Percentiles rank a stretch among this genome's conserved stretches.
Evolutionary conservation across 2,888 invertebrate genomes (phyloP).

Genomic region (Gastrophysa polygoni): DNA sequence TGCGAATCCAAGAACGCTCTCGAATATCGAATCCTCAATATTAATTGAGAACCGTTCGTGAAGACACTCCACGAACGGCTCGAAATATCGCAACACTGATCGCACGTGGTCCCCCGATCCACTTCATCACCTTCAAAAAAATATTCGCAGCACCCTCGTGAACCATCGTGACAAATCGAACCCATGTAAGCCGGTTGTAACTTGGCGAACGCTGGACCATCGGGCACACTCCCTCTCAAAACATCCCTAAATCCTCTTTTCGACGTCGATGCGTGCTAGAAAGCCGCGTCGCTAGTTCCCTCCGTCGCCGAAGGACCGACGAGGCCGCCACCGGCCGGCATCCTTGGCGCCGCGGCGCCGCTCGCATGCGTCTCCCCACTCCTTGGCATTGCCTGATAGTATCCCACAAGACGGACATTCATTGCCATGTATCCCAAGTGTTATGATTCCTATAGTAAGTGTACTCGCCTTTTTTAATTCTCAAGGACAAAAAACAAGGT

Average conservation of each 20-base stretch:
- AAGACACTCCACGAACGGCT: too few relatives aligned
- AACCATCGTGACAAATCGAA: not conserved
- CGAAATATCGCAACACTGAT: too few relatives aligned
- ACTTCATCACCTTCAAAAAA: too few relatives aligned
- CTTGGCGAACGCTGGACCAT: too few relatives aligned
- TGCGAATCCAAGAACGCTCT: too few relatives aligned
- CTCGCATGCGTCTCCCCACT: constrained; percentile 59
- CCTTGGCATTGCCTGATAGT: constrained; percentile 59
- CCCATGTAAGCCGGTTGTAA: not conserved
- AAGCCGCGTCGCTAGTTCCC: constrained; percentile 42
- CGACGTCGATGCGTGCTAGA: constrained; percentile 43
- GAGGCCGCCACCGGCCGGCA: constrained; percentile 58
- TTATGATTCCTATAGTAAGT: constrained; percentile 59
- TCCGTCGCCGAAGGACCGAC: constrained; percentile 41
- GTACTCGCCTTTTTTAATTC: constrained; percentile 58
- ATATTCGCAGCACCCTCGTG: too few relatives aligned
- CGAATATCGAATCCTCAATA: too few relatives aligned
- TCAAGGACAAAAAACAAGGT: constrained; percentile 55
- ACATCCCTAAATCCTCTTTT: constrained; percentile 33
- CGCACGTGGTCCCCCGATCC: too few relatives aligned
- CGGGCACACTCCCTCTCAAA: constrained; percentile 25
- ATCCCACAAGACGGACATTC: constrained; percentile 60
- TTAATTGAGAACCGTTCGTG: too few relatives aligned
- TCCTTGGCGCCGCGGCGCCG: constrained; percentile 59
- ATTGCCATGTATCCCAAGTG: constrained; percentile 61